Conservation (phyloP, 92 coral and sea anemone species). For the Zoanthus solanderi region DNA sequence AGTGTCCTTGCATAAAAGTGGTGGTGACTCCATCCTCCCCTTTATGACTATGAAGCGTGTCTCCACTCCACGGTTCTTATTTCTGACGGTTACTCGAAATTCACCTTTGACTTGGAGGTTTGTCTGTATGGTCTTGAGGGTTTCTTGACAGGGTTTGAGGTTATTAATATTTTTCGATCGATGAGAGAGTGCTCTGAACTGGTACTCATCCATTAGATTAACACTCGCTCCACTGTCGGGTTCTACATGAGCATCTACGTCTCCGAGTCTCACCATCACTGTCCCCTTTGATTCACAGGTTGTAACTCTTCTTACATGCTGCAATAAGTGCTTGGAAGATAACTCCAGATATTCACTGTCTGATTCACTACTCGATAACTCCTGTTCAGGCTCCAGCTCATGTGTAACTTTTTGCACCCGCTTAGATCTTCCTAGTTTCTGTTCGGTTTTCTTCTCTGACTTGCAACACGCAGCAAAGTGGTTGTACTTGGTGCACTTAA, state of each 20-base stretch:
- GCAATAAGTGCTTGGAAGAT: conserved; percentile 8
- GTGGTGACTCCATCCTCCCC: conserved; percentile 60
- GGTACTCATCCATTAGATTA: neutral
- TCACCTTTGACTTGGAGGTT: conserved; percentile 29
- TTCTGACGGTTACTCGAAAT: conserved; percentile 21
- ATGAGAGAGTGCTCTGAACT: conserved; percentile 32
- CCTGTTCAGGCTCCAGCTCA: neutral
- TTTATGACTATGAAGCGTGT: conserved; percentile 47
- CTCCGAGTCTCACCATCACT: neutral
- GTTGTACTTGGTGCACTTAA: too few relatives aligned
- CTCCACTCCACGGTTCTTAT: conserved; percentile 43
- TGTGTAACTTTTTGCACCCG: neutral
- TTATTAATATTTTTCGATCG: neutral
- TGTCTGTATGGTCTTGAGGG: too few relatives aligned
- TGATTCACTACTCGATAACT: neutral
- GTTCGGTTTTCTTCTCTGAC: too few relatives aligned
- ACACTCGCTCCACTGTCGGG: conserved; percentile 75
- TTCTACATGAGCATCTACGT: conserved; percentile 60
- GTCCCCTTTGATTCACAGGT: conserved; percentile 19
- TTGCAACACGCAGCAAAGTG: too few relatives aligned
- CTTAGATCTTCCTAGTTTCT: neutral
- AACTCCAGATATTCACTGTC: neutral
- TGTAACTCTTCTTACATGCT: neutral
- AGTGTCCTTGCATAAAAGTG: conserved; percentile 57
- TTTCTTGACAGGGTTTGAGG: neutral